Evolutionary conservation across 2,888 invertebrate species (phyloP).

Genomic region (Alsophila aescularia): DNA sequence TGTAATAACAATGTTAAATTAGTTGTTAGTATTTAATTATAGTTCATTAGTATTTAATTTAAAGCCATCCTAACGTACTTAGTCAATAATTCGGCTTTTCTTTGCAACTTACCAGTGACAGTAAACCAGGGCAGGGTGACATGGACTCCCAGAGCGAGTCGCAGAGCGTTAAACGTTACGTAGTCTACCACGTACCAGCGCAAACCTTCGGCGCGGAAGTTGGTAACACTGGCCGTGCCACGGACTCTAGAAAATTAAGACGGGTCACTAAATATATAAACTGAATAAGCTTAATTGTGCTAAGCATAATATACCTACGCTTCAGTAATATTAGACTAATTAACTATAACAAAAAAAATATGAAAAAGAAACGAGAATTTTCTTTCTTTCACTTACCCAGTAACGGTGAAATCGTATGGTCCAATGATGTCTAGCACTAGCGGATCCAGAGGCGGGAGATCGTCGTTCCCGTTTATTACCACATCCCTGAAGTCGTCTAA

Average conservation of each 20-base stretch:
- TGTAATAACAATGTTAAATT: background rate
- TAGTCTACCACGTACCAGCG: slow-evolving; percentile 58
- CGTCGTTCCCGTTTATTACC: slow-evolving; percentile 57
- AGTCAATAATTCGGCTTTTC: background rate
- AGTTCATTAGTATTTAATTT: too few species aligned
- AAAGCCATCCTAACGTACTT: too few species aligned
- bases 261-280: too few species aligned
- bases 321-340: too few species aligned
- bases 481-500: slow-evolving; percentile 54
- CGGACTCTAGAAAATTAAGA: too few species aligned
- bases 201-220: slow-evolving; percentile 53
- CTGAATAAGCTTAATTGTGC: too few species aligned
- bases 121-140: slow-evolving; percentile 55
- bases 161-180: slow-evolving; percentile 50
- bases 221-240: slow-evolving; percentile 35
- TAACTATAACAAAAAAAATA: too few species aligned
- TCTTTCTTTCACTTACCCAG: slow-evolving; percentile 45
- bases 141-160: slow-evolving; percentile 49
- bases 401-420: slow-evolving; percentile 41
- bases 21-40: too few species aligned
- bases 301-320: too few species aligned
- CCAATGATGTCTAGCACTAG: slow-evolving; percentile 46
- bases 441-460: slow-evolving; percentile 56
- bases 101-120: slow-evolving; percentile 45
- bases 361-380: too few species aligned